Conservation (phyloP, 2,113 vertebrate genomes). For the Notiomystis cincta region DNA sequence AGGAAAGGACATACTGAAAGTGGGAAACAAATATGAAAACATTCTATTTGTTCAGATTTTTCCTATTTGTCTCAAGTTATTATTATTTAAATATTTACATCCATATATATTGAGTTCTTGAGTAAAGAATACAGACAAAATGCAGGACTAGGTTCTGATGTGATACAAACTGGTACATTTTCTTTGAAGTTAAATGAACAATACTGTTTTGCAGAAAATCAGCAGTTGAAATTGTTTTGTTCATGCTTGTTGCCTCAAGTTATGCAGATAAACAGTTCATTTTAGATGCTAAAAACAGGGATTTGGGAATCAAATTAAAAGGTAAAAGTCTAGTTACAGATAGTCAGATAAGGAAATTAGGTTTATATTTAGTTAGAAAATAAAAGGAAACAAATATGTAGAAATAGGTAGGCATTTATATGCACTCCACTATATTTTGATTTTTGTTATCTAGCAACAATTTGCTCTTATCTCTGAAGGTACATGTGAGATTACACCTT, state of each 20-base stretch:
- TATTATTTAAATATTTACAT: not conserved
- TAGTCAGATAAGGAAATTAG: fast-evolving
- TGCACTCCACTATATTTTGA: not conserved
- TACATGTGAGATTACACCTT: not conserved
- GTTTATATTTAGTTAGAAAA: not conserved
- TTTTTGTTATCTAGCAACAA: not conserved
- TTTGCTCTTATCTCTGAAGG: not conserved
- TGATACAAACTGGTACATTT: not conserved
- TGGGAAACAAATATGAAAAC: fast-evolving
- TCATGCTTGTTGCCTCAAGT: not conserved
- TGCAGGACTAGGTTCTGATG: not conserved
- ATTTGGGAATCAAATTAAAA: not conserved
- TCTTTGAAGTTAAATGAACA: not conserved
- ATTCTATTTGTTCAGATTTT: not conserved
- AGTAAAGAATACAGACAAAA: not conserved
- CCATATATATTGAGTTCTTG: not conserved
- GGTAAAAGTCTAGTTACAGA: not conserved
- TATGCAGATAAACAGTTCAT: not conserved
- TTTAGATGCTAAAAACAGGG: not conserved
- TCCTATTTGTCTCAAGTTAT: not conserved
- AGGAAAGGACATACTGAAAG: not conserved
- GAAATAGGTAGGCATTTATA: not conserved
- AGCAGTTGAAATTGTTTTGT: not conserved
- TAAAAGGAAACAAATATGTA: not conserved
- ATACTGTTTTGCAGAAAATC: not conserved